Percentiles rank a stretch among this genome's conserved stretches.
Conservation (phyloP, 2,888 invertebrate genomes). For the Bhutanitis thaidina region DNA sequence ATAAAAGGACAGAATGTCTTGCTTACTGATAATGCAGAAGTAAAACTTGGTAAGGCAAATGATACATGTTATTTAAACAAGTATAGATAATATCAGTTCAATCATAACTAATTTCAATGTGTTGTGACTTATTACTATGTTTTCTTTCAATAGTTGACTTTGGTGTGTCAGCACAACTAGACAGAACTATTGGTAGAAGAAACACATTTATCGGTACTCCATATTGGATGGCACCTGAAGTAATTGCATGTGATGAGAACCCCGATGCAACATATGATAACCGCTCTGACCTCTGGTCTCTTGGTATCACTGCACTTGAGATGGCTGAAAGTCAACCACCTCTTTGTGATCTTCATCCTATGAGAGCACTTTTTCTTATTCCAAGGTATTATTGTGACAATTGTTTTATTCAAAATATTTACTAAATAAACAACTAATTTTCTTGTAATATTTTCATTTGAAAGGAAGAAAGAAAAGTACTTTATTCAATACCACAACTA, state of each 20-base stretch:
- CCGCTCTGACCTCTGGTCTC: slow-evolving; percentile 94
- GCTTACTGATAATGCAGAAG: slow-evolving; percentile 99
- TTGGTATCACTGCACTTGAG: slow-evolving; percentile 98
- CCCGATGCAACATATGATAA: slow-evolving; percentile 99
- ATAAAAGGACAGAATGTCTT: slow-evolving; percentile 99
- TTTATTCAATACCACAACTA: no score
- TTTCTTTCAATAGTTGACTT: slow-evolving; percentile 89
- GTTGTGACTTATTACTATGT: slow-evolving; percentile 11
- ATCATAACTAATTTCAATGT: slow-evolving; percentile 1
- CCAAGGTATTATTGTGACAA: slow-evolving; percentile 77
- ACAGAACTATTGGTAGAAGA: slow-evolving; percentile 98
- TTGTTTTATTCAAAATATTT: no score
- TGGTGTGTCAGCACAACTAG: slow-evolving; percentile 99
- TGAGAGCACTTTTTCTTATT: slow-evolving; percentile 99
- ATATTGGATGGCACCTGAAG: slow-evolving; percentile 99
- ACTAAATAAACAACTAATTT: no score
- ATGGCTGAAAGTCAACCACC: slow-evolving; percentile 99
- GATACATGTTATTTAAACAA: not conserved
- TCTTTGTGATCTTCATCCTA: slow-evolving; percentile 99
- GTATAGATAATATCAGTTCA: not conserved
- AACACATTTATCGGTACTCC: slow-evolving; percentile 99
- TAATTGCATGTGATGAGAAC: slow-evolving; percentile 99
- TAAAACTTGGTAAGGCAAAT: slow-evolving; percentile 90
- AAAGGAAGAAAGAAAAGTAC: no score
- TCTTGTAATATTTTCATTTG: no score